Evolutionary conservation across 2,797 vertebrate genomes (phyloP), one percentile per base, ranked within the genome.

Genomic region (Oryzias dopingdopingensis): DNA sequence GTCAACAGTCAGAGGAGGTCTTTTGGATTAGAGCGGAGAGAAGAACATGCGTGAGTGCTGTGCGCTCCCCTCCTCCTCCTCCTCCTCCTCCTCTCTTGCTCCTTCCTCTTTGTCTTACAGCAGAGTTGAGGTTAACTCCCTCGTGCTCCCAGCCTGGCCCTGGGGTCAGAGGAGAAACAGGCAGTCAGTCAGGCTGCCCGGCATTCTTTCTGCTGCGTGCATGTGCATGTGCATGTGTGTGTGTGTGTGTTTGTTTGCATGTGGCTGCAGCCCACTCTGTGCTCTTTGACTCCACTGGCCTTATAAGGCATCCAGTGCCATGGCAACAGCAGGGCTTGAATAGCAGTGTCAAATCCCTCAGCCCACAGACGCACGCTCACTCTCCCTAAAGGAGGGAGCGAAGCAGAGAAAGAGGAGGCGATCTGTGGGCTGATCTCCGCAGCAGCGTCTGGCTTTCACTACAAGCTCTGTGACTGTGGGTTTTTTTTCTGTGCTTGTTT

Each of bases 321-420:
- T 94, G 92, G 94, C 91, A 95, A 95, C 94, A 79, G 81, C 81
- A 87, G 90, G 89, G 92, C 90, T 94, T 94, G 91, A 92, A 93
- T 93, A 93, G 92, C 91, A 93, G 91, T 93, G 92, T 93, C 91
- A 93, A 93, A 93, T 93, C 92, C 91, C 91, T 92, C 82, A 91
- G 90, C 92, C 90, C 87, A 92, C 90, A 92, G 81, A 90, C 91
- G 81, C 89, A 88, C 86, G 86, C 87, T 87, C 84, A 68, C 82
- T 80, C 86, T 83, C 88, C 81, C 86, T 76, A 77, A 86, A 82
- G 84, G 84, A 87, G 79, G 73, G 84, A 84, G 79, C 56, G 55
- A 76, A 58, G 81, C 71, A 77, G 65, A 54, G 66, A 59, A 59
- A 70, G 61, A 60, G 52, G 81, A 83, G 82, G 78, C 84, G 80